These are phyloP conservation scores for Antitype chi DNA, from an alignment of 2,888 invertebrate species.

Conservation along the genomic window DNA sequence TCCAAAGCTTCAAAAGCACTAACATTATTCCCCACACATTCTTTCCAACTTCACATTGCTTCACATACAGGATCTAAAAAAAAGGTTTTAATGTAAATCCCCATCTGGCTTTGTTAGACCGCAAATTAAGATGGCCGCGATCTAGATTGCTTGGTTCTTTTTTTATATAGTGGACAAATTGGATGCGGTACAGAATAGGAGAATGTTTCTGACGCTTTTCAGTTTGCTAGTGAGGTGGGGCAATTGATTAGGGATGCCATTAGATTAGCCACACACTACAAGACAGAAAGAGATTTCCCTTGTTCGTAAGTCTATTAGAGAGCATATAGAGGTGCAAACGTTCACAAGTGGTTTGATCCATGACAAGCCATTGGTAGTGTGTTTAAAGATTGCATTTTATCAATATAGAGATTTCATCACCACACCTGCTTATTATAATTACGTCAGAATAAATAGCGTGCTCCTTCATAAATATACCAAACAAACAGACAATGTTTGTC, in stretches of 20 bases:
- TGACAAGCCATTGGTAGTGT: constrained; percentile 21
- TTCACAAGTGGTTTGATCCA: not conserved
- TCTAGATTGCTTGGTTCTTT: constrained; percentile 60
- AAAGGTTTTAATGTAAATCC: constrained; percentile 56
- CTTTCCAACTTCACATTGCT: constrained; percentile 38
- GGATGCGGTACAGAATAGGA: constrained; percentile 39
- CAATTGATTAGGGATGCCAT: constrained; percentile 34
- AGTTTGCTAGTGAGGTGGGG: constrained; percentile 34
- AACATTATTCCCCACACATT: constrained; percentile 36
- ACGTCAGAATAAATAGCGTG: constrained; percentile 43
- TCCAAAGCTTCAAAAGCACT: constrained; percentile 24
- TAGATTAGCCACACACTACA: not conserved
- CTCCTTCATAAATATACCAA: constrained; percentile 44
- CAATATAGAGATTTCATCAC: constrained; percentile 23
- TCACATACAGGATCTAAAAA: constrained; percentile 47
- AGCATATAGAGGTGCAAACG: not conserved
- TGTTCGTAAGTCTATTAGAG: not conserved
- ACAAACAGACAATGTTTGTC: constrained; percentile 62
- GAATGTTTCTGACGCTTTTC: constrained; percentile 28
- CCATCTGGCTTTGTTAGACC: constrained; percentile 61
- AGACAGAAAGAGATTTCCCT: not conserved
- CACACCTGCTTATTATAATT: constrained; percentile 25
- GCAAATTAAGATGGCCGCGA: constrained; percentile 61
- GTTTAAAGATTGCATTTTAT: constrained; percentile 21
- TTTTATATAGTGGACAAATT: constrained; percentile 60